Conservation (phyloP, 2,888 invertebrate species). For the Acleris sparsana region DNA sequence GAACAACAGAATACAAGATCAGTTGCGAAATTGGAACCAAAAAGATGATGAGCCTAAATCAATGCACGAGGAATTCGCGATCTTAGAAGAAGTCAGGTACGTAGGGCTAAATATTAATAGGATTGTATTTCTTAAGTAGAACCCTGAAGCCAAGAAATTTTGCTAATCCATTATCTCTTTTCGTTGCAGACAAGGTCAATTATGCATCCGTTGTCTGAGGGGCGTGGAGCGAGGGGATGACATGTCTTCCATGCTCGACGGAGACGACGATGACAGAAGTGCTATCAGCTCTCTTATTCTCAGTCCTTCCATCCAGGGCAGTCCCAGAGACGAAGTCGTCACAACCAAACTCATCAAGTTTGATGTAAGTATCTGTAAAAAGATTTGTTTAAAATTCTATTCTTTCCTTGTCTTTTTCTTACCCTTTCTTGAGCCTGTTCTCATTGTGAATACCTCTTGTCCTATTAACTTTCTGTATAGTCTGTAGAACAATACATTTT, state of each 20-base stretch:
- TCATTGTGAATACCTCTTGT: conserved; percentile 48
- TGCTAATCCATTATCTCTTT: background rate
- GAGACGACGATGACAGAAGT: conserved; percentile 89
- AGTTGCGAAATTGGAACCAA: conserved; percentile 85
- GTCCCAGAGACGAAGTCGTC: conserved; percentile 73
- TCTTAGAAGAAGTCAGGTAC: conserved; percentile 93
- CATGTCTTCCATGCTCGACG: conserved; percentile 86
- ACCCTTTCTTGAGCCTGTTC: conserved; percentile 45
- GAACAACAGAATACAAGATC: conserved; percentile 87
- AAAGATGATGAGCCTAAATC: conserved; percentile 90
- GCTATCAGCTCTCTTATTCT: conserved; percentile 83
- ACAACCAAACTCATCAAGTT: conserved; percentile 81
- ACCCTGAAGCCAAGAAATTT: background rate
- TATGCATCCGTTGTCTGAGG: conserved; percentile 91
- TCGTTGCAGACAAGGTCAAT: conserved; percentile 88
- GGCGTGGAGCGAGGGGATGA: conserved; percentile 84
- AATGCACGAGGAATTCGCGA: conserved; percentile 92
- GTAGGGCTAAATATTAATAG: conserved; percentile 66
- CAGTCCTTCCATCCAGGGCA: conserved; percentile 70
- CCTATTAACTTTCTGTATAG: conserved; percentile 41
- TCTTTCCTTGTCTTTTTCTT: conserved; percentile 34
- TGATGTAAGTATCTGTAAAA: conserved; percentile 74
- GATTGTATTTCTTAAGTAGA: background rate
- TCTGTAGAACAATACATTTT: conserved; percentile 34
- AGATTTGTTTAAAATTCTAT: conserved; percentile 32